Evolutionary conservation across 1,140 invertebrate genomes (phyloP).

Genomic region (Achatina immaculata): DNA sequence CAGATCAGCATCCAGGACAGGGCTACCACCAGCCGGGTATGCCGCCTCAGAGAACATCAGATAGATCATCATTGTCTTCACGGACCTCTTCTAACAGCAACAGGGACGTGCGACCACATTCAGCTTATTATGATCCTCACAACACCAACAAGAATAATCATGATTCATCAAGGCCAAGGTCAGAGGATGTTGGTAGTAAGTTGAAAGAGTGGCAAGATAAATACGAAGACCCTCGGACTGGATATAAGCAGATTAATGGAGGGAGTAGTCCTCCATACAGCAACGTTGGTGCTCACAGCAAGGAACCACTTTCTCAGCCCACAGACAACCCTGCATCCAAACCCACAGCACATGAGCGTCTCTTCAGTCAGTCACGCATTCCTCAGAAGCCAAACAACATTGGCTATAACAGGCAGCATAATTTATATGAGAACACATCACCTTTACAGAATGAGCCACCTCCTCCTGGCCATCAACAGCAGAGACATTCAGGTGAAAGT

Average conservation of each 20-base stretch:
- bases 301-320: constrained; percentile 29
- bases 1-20: constrained; percentile 21
- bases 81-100: constrained; percentile 50
- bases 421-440: constrained; percentile 66
- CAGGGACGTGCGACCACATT: constrained; percentile 60
- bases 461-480: constrained; percentile 61
- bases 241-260: constrained; percentile 46
- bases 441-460: constrained; percentile 52
- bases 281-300: constrained; percentile 32
- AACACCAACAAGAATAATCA: constrained; percentile 42
- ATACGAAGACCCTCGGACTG: constrained; percentile 35
- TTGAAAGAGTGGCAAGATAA: constrained; percentile 59
- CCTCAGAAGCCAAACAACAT: constrained; percentile 54
- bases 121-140: constrained; percentile 56
- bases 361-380: constrained; percentile 42
- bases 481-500: constrained; percentile 42
- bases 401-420: constrained; percentile 54
- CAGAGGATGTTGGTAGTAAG: constrained; percentile 60
- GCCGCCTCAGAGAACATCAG: constrained; percentile 34
- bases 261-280: constrained; percentile 46
- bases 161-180: constrained; percentile 50
- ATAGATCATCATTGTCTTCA: constrained; percentile 49
- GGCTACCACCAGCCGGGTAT: constrained; percentile 30
- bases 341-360: constrained; percentile 36
- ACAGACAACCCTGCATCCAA: constrained; percentile 25